Evolutionary conservation across 2,888 invertebrate genomes (phyloP).

Genomic region (Cistogaster globosa): DNA sequence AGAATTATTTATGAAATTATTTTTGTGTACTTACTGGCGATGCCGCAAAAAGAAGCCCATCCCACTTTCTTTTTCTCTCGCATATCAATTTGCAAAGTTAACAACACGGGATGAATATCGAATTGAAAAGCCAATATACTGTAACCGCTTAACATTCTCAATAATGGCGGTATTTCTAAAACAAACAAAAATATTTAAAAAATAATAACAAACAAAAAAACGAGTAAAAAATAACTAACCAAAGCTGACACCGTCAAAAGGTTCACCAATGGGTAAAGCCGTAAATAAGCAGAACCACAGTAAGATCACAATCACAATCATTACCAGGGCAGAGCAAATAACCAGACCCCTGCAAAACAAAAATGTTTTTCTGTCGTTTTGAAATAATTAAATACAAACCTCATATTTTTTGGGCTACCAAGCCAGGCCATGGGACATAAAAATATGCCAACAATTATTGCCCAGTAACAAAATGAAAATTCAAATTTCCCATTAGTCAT

Average conservation of each 20-base stretch:
- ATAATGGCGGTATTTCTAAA: slow-evolving; percentile 82
- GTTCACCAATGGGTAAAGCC: slow-evolving; percentile 79
- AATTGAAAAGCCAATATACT: slow-evolving; percentile 89
- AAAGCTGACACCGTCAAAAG: slow-evolving; percentile 79
- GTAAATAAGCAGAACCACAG: slow-evolving; percentile 87
- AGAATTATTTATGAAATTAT: too few relatives aligned
- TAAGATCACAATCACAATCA: slow-evolving; percentile 86
- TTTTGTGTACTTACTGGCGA: slow-evolving; percentile 84
- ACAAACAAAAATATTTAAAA: slow-evolving; percentile 67
- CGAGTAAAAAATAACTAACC: slow-evolving; percentile 70
- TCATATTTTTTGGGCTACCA: slow-evolving; percentile 96
- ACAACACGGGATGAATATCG: slow-evolving; percentile 92
- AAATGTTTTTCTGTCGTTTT: neutral
- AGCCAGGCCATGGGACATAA: slow-evolving; percentile 93
- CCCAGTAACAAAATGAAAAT: slow-evolving; percentile 92
- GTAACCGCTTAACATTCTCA: slow-evolving; percentile 86
- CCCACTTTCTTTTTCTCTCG: slow-evolving; percentile 89
- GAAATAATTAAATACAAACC: slow-evolving; percentile 84
- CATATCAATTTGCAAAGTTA: slow-evolving; percentile 97
- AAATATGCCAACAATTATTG: slow-evolving; percentile 88
- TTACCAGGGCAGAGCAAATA: slow-evolving; percentile 86
- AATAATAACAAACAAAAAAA: neutral
- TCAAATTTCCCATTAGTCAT: slow-evolving; percentile 86
- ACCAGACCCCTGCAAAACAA: slow-evolving; percentile 82
- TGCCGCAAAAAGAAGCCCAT: slow-evolving; percentile 88